Evolutionary conservation across 1,140 invertebrate species (phyloP).

Genomic region (Ceratosolen solmsi): DNA sequence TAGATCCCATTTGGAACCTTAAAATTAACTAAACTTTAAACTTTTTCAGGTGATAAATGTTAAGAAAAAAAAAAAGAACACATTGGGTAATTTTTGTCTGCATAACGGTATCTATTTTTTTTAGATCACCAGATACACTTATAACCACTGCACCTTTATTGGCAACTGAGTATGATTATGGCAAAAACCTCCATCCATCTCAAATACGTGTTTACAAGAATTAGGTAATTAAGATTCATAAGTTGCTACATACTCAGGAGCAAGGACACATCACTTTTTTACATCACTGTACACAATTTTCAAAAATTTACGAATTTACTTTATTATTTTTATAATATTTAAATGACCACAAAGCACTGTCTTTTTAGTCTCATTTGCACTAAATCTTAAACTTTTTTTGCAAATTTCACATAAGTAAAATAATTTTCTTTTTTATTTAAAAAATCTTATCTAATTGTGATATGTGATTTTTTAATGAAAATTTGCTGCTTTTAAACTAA

Average conservation of each 20-base stretch:
- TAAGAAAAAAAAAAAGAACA: conserved; percentile 64
- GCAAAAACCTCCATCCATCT: conserved; percentile 45
- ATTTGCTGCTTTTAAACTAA: conserved; percentile 48
- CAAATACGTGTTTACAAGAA: conserved; percentile 50
- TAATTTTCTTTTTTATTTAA: conserved; percentile 31
- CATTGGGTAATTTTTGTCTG: conserved; percentile 63
- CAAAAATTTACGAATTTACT: conserved; percentile 52
- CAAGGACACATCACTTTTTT: conserved; percentile 70
- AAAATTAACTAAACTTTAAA: conserved; percentile 47
- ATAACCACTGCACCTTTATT: conserved; percentile 68
- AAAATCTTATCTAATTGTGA: not conserved
- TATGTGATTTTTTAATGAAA: not conserved
- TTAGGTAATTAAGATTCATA: conserved; percentile 46
- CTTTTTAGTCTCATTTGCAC: conserved; percentile 55
- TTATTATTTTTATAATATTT: conserved; percentile 51
- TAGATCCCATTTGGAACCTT: not conserved
- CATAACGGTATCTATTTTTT: conserved; percentile 71
- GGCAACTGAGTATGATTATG: conserved; percentile 60
- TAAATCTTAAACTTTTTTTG: conserved; percentile 46
- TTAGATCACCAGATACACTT: conserved; percentile 68
- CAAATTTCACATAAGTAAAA: conserved; percentile 38
- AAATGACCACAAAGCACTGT: conserved; percentile 66
- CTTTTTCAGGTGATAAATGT: conserved; percentile 61
- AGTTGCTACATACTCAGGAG: conserved; percentile 61
- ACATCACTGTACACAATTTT: conserved; percentile 72